Evolutionary conservation across 1,140 invertebrate genomes (phyloP).

Genomic region (Lepidurus packardi): DNA sequence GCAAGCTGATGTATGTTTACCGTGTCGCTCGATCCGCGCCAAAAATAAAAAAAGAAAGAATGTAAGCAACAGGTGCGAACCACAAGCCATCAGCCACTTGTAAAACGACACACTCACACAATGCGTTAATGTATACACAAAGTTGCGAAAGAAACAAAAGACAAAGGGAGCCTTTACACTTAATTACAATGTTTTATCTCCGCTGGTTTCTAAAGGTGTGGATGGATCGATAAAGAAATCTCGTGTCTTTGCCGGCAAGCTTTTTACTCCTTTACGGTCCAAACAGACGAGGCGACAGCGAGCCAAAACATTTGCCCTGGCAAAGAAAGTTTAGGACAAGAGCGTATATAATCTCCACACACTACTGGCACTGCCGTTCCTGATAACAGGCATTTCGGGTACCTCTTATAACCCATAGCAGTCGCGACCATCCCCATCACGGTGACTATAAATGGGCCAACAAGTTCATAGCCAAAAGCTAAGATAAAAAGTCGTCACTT

Average conservation of each 20-base stretch:
- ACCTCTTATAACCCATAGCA: slow-evolving; percentile 9
- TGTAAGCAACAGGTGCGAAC: background rate
- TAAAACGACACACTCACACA: background rate
- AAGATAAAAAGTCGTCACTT: slow-evolving; percentile 2
- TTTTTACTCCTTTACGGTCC: background rate
- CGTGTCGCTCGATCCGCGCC: background rate
- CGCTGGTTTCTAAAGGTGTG: background rate
- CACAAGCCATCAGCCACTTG: background rate
- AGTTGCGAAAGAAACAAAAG: background rate
- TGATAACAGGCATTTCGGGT: background rate
- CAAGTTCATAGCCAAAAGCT: background rate
- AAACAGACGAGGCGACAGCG: background rate
- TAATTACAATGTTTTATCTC: slow-evolving; percentile 10
- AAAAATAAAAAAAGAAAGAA: background rate
- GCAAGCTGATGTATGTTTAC: slow-evolving; percentile 3
- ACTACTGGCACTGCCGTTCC: background rate
- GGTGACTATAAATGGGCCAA: slow-evolving; percentile 19
- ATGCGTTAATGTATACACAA: background rate
- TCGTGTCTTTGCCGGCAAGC: background rate
- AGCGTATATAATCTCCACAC: background rate
- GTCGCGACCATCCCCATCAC: slow-evolving; percentile 20
- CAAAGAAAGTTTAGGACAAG: background rate
- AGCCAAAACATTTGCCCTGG: background rate
- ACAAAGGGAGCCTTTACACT: background rate
- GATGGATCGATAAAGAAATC: slow-evolving; percentile 8